Evolutionary conservation across 2,113 vertebrate genomes (phyloP).

Genomic region (Hippopotamus amphibius): DNA sequence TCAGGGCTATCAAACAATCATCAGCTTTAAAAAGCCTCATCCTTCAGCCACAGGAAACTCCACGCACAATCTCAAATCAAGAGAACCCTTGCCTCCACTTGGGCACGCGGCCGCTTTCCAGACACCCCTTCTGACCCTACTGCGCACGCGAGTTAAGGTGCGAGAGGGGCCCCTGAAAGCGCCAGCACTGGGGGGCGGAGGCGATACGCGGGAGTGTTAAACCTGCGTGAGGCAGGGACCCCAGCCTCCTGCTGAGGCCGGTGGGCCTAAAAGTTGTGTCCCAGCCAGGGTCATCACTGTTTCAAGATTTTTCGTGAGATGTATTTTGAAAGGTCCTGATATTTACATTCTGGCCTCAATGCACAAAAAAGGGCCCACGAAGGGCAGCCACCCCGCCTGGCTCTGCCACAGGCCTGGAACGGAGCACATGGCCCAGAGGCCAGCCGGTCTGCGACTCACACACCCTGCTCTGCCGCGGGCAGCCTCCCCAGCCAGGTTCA

Average conservation of each 20-base stretch:
- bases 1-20: not conserved
- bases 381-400: not conserved
- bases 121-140: not conserved
- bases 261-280: not conserved
- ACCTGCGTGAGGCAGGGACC: not conserved
- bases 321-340: not conserved
- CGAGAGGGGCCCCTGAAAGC: not conserved
- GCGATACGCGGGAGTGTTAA: not conserved
- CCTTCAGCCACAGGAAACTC: not conserved
- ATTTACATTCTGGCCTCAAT: not conserved
- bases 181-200: not conserved
- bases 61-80: not conserved
- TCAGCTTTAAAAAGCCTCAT: not conserved
- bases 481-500: not conserved
- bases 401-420: not conserved
- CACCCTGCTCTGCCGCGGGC: not conserved
- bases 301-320: not conserved
- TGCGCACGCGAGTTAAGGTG: not conserved
- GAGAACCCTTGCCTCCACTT: rapidly evolving
- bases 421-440: not conserved
- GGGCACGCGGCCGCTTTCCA: not conserved
- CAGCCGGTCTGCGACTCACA: not conserved
- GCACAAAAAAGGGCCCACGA: not conserved
- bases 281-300: not conserved
- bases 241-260: not conserved